phyloP scores from a whole-genome alignment of 2,113 vertebrate genomes.

The Alligator sinensis region DNA sequence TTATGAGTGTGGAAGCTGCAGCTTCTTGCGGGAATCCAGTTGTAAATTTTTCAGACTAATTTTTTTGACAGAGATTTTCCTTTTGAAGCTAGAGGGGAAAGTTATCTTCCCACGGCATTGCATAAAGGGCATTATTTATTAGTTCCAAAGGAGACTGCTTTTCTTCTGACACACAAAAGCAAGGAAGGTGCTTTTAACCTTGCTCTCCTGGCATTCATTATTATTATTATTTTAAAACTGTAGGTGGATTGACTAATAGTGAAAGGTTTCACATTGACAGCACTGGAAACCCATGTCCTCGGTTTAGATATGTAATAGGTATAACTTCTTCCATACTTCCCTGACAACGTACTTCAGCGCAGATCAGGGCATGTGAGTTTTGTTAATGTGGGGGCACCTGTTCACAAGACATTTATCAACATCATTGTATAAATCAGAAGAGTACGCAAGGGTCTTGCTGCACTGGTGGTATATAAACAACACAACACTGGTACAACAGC shows the following conservation, averaged over 20 bases:
- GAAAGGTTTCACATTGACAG: not conserved
- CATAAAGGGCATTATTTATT: not conserved
- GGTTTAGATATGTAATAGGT: not conserved
- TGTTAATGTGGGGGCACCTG: not conserved
- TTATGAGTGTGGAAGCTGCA: not conserved
- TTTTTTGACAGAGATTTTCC: not conserved
- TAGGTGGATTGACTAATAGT: not conserved
- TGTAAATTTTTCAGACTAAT: not conserved
- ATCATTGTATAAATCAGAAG: not conserved
- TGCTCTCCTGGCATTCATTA: not conserved
- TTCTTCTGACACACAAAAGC: not conserved
- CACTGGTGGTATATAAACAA: too few relatives aligned
- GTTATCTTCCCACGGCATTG: not conserved
- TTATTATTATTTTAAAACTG: not conserved
- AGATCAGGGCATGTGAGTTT: too few relatives aligned
- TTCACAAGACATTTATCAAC: not conserved
- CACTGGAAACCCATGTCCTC: not conserved
- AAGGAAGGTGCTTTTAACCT: not conserved
- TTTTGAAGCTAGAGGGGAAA: not conserved
- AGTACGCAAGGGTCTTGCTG: not conserved
- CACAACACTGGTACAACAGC: too few relatives aligned
- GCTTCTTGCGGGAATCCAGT: not conserved
- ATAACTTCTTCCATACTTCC: not conserved
- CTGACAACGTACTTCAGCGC: not conserved
- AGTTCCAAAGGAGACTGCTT: not conserved